Evolutionary conservation across 2,113 vertebrate species (phyloP), one percentile per base, ranked within the genome.

Genomic region (Urocitellus parryii): DNA sequence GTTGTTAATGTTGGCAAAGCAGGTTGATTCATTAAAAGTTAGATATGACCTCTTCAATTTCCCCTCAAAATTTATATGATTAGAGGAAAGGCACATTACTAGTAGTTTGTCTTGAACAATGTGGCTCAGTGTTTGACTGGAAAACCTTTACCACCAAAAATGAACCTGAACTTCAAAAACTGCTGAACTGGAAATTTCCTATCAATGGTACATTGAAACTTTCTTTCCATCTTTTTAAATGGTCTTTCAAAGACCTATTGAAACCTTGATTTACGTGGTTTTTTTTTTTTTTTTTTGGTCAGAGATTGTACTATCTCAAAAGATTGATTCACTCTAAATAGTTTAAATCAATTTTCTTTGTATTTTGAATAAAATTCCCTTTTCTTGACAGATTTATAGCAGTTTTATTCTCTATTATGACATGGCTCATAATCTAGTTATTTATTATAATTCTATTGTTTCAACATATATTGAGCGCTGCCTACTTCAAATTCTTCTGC

Each of bases 11-110:
- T 67, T 95, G 93, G 85, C 34, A 87, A 96, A 73, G 42, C 24
- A 70, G 24, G 86, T 11, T 88, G 48, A 91, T 95, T 96, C 16
- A 95, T 97, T 87, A 97, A 74, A 97, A 97, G 7, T 85, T 90
- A 91, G 16, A 4, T 84, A 32, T 56, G 82, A 76, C 97, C 82
- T 96, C 37, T 95, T 37, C 39, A 97, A 34, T 79, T 51, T 16
- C 37, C 18, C 29, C 73, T 56, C 63, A 7, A 51, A 91, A 72
- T 96, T 86, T 94, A 78, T 88, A 34, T 32, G 76, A 53, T 34
- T 90, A 72, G 72, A 84, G 42, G 27, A 90, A 85, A 86, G 17
- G 18, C 48, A 96, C 79, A 85, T 78, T 85, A 61, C 17, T 84
- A 95, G 78, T 37, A 86, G 95, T 90, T 65, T 76, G n/a, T 92